Base-by-base conservation (phyloP, 2,888 invertebrate genomes). In the Chaetoderma sp. region DNA sequence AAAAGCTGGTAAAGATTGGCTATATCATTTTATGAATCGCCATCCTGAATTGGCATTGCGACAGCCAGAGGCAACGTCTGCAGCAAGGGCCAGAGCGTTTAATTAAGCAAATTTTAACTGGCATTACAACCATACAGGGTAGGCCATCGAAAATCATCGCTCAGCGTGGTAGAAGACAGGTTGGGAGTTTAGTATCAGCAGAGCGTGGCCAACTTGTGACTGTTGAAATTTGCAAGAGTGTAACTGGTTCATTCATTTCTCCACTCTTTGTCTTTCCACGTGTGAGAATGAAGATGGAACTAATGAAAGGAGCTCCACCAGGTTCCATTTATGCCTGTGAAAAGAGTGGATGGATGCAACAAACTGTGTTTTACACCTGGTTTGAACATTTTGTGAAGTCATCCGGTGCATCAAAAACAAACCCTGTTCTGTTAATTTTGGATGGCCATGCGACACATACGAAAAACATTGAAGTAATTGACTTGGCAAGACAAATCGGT, bases 1-100 rank as follows among this genome's bases (percentile, higher is more conserved):
- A 16, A 44, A 25, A n/a, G 63, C 63, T 23, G 63, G 63, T n/a
- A 44, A 16, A 28, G 58, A 60, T 62, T 61, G 63, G 63, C 18
- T 63, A 32, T n/a, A 59, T 6, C 16, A 33, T 16, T 63, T 45
- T 45, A 6, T 6, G 10, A n/a, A 45, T 18, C 47, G 10, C 47
- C 47, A 45, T 18, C 47, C 47, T 10, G 57, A 63, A 25, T 16
- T 63, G 8, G 6, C 63, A 23, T 27, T 63, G 16, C 58, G 21
- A 13, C 58, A 45, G 21, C 63, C 63, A 13, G 47, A 63, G 27
- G 45, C 63, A 6, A 63, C 58, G 16, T 61, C 58, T 16, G 59
- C 59, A 5, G 59, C 59, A 10, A 10, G 63, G 39, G 63, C 63
- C 23, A 44, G 30, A 47, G 59, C 27, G 8, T 63, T 63, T 44